Percentiles rank a stretch among this genome's conserved stretches.
These are phyloP conservation scores for Colistium nudipinnis DNA, from an alignment of 2,113 vertebrate genomes.

Conservation along the genomic window DNA sequence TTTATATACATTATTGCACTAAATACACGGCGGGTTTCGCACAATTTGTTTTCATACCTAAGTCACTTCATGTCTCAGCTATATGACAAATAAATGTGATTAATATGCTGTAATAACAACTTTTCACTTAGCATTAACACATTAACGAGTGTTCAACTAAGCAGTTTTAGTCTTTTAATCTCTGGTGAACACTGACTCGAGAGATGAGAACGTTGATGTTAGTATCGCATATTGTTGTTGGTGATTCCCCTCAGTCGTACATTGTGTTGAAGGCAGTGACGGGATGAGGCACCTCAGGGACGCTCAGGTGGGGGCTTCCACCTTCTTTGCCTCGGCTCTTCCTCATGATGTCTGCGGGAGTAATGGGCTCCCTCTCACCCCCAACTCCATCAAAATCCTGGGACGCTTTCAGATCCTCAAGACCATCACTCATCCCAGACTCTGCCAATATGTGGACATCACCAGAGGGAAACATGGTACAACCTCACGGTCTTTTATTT, in stretches of 20 bases:
- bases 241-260: neutral
- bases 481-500: conserved; percentile 12
- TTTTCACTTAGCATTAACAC: too few species aligned
- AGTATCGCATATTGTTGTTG: too few species aligned
- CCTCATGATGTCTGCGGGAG: conserved; percentile 98
- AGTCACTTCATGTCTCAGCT: neutral
- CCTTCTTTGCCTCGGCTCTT: conserved; percentile 96
- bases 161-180: too few species aligned
- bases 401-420: conserved; percentile 98
- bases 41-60: neutral
- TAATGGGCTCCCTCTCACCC: conserved; percentile 96
- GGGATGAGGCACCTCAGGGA: conserved; percentile 92
- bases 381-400: conserved; percentile 98
- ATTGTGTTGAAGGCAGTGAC: neutral
- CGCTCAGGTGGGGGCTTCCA: conserved; percentile 93
- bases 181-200: too few species aligned
- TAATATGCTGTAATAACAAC: neutral
- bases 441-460: conserved; percentile 98
- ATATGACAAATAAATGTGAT: too few species aligned
- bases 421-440: conserved; percentile 92
- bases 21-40: neutral
- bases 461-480: conserved; percentile 96
- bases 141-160: too few species aligned
- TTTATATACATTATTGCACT: neutral
- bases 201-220: too few species aligned